Evolutionary conservation across 1,140 invertebrate species (phyloP), one percentile per base, ranked within the genome.

Genomic region (Euschistus heros): DNA sequence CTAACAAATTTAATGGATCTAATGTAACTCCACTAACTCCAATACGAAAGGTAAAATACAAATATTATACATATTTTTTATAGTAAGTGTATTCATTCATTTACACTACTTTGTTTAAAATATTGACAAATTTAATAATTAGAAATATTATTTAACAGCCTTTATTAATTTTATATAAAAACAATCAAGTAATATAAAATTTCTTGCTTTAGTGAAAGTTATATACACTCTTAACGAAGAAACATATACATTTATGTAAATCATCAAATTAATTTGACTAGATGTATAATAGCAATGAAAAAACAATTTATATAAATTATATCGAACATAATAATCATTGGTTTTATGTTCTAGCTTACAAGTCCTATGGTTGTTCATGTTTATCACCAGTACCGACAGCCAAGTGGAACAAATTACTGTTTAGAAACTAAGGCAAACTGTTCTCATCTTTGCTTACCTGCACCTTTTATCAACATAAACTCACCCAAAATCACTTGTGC

Each of bases 81-180:
- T 46, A 13, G 44, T 13, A 46, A 46, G 37, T 60, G 20, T 68
- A 77, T 82, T 47, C 77, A 92, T 84, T 77, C 89, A 68, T 82
- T 82, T 47, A 83, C 86, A 74, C 76, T 92, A 65, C 80, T 91
- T 69, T 94, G 94, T 78, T 84, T 86, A 70, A 86, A 91, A 70
- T 90, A 89, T 75, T 80, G 88, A 69, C 85, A 87, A 91, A 87
- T 74, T 84, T 92, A 33, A 93, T 91, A 63, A 94, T 89, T 67
- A 96, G 98, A 87, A 98, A 98, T 78, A 98, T 98, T 76, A 94
- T 98, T 79, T 30, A 30, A 30, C 2, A 20, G 13, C 20, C 15
- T 57, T 30, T 4, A 7, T 30, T 30, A 30, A 30, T 30, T 30
- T 30, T 30, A 30, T 30, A 30, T 4, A 4, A 30, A 2, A 30